phyloP scores from a whole-genome alignment of 2,113 vertebrate genomes.

The Anhinga anhinga region DNA sequence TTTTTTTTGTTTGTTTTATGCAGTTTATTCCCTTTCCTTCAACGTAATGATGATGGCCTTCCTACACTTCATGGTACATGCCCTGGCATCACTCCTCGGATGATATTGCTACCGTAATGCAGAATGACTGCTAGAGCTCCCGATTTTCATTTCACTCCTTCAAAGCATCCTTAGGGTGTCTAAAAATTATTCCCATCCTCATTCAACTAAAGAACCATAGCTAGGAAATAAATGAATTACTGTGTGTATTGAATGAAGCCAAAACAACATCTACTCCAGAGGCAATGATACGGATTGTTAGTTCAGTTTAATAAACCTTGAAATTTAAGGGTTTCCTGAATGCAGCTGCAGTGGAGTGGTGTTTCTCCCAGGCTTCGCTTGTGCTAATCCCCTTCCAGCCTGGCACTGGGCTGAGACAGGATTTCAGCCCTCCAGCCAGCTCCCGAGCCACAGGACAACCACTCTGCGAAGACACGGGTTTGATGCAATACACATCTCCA shows the following conservation, averaged over 20 bases:
- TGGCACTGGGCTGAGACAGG: background rate
- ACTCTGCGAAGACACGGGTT: background rate
- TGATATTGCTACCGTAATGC: background rate
- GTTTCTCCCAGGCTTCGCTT: background rate
- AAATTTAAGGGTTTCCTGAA: background rate
- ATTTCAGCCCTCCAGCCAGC: background rate
- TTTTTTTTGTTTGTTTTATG: background rate
- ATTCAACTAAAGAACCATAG: background rate
- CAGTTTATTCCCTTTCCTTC: background rate
- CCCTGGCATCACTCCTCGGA: background rate
- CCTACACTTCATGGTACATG: background rate
- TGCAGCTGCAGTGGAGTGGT: background rate
- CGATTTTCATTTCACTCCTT: background rate
- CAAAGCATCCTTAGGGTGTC: background rate
- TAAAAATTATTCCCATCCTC: background rate
- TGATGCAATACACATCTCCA: too few species aligned
- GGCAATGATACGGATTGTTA: background rate
- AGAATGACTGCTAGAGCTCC: background rate
- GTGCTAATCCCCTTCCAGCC: background rate
- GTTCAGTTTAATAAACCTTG: background rate
- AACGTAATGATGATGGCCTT: background rate
- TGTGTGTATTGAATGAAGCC: background rate
- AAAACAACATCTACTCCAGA: background rate
- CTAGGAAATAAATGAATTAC: background rate
- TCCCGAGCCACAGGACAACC: background rate